Evolutionary conservation across 2,113 vertebrate species (phyloP).

Genomic region (Eptatretus burgeri): DNA sequence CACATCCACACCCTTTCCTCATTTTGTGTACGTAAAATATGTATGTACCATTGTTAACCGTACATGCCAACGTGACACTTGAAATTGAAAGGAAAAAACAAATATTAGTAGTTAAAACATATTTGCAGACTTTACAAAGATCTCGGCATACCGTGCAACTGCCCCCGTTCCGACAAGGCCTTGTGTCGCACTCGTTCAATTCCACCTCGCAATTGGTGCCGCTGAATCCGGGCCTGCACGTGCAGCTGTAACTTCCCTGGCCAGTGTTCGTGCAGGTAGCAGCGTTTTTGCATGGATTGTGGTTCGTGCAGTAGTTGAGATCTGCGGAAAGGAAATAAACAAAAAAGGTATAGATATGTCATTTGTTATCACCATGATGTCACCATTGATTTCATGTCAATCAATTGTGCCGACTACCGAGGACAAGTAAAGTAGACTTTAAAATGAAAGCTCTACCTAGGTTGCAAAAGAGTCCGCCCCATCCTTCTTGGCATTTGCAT

Average conservation of each 20-base stretch:
- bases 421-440: too few relatives aligned
- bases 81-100: too few relatives aligned
- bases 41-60: too few relatives aligned
- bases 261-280: conserved; percentile 44
- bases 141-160: conserved; percentile 30
- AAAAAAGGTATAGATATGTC: not conserved
- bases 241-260: conserved; percentile 36
- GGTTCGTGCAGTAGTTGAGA: conserved; percentile 44
- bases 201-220: conserved; percentile 25
- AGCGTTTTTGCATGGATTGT: conserved; percentile 27
- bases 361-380: too few relatives aligned
- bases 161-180: conserved; percentile 49
- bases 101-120: too few relatives aligned
- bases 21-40: too few relatives aligned
- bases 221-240: conserved; percentile 24
- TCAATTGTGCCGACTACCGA: too few relatives aligned
- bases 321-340: conserved; percentile 13
- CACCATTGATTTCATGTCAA: too few relatives aligned
- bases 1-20: too few relatives aligned
- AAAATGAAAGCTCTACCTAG: conserved; percentile 12
- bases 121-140: too few relatives aligned
- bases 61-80: too few relatives aligned
- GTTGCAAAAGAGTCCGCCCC: conserved; percentile 38
- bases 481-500: conserved; percentile 36
- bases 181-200: conserved; percentile 38